Evolutionary conservation across 2,797 vertebrate species (phyloP), one percentile per base, ranked within the genome.

Genomic region (Phoeniculus purpureus): DNA sequence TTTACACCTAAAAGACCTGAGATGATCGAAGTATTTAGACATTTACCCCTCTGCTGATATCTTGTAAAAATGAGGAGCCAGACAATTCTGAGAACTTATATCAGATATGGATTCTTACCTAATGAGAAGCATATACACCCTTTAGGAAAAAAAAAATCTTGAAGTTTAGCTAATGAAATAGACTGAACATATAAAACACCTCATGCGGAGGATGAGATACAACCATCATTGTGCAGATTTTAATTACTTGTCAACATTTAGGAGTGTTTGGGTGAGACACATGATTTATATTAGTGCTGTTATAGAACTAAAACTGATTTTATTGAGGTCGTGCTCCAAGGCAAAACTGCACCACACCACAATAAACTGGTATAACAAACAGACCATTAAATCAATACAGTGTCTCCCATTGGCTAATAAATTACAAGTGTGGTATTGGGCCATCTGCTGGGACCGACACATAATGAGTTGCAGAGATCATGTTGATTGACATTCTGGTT

Each of bases 141-240:
- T 62, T 50, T 37, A 37, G 37, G 37, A 47, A 48, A 48, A 11
- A 21, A 48, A 48, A 19, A 55, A 77, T 11, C 61, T 34, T 34
- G 2, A 82, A 62, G 22, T 88, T 89, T 68, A 68, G 85, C 50
- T 87, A 85, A 83, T 77, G 61, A 92, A 80, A 90, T 43, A 26
- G 10, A 59, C 9, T 10, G 21, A 71, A 67, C 21, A 47, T 18
- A 32, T 55, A 52, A 74, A 58, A 3, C 9, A 47, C 55, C 22
- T 87, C 7, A 0, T 11, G 27, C 60, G 62, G 31, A 66, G 48
- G 31, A 58, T 10, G 62, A 43, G 40, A 79, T 9, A 32, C 25
- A 60, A 11, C 23, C 65, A 91, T 34, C 72, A 59, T 73, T 76
- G 51, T n/a, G 66, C 34, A 87, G 54, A 89, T 66, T 70, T 61